Conservation (phyloP, 2,888 invertebrate species). For the Endomychus coccineus region DNA sequence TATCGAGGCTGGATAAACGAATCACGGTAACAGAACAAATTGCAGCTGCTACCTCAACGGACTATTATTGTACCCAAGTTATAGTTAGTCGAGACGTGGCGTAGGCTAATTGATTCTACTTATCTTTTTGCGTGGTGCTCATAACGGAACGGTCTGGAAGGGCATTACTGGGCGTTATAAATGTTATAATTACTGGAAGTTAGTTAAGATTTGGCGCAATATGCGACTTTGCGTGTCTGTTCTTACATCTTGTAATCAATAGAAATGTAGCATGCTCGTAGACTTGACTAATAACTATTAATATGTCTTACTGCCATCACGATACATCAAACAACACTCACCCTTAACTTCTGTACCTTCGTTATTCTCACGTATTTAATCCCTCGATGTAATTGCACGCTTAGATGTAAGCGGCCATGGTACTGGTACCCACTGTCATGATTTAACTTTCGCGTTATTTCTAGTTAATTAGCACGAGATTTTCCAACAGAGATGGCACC, state of each 20-base stretch:
- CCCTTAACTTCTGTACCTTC: constrained; percentile 18
- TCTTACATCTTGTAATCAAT: constrained; percentile 39
- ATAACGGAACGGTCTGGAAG: too few species aligned
- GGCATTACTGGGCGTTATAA: too few species aligned
- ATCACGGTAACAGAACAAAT: too few species aligned
- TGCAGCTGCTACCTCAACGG: too few species aligned
- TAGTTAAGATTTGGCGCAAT: constrained; percentile 39
- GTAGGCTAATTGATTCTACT: too few species aligned
- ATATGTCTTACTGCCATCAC: constrained; percentile 43
- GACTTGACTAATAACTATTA: constrained; percentile 44
- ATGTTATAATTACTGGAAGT: constrained; percentile 33
- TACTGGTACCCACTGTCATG: constrained; percentile 27
- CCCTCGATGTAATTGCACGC: constrained; percentile 22
- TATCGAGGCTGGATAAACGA: too few species aligned
- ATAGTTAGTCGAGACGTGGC: too few species aligned
- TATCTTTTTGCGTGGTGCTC: too few species aligned
- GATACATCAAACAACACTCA: constrained; percentile 40
- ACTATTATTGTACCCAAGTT: too few species aligned
- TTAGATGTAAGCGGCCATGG: constrained; percentile 25
- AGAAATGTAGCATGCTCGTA: constrained; percentile 40
- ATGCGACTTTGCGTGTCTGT: constrained; percentile 36
- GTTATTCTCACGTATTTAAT: constrained; percentile 27
- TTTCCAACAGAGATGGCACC: neutral
- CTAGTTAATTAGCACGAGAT: constrained; percentile 20
- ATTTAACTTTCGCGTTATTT: constrained; percentile 22